Evolutionary conservation across 2,113 vertebrate genomes (phyloP), one percentile per base, ranked within the genome.

Genomic region (Brachirus orientalis): DNA sequence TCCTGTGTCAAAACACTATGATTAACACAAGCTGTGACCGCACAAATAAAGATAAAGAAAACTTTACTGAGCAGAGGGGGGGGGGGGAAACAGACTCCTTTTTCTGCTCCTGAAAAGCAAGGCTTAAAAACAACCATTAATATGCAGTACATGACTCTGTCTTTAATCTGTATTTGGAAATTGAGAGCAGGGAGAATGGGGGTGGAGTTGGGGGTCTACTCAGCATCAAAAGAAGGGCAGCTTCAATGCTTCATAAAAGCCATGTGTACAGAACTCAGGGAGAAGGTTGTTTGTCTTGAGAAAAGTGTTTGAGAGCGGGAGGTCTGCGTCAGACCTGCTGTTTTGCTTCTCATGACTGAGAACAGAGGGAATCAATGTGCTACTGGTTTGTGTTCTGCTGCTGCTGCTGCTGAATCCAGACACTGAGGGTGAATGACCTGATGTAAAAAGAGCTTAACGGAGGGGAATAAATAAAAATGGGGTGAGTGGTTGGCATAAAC

Each of bases 21-120:
- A 85, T 88, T 83, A 72, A 86, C 86, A 81, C 86, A 88, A 85
- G 85, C 83, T 81, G 83, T 55, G 72, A 72, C 50, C 69, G 72
- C 69, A 14, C 70, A 78, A 82, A 85, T 72, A 69, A 66, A 88
- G 75, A 86, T 75, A 80, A 84, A 50, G 8, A 28, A 16, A 86
- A 82, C 60, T 35, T 54, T 22, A 40, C 74, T 46, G 55, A 60
- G 69, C 45, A 37, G 43, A n/a, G n/a, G n/a, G n/a, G n/a, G n/a
- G n/a, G n/a, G n/a, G n/a, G n/a, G n/a, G n/a, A n/a, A n/a, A n/a
- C n/a, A n/a, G n/a, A n/a, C n/a, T n/a, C n/a, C n/a, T n/a, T n/a
- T n/a, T n/a, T n/a, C 10, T 22, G 46, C 45, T 10, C 47, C 19
- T 82, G 76, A 88, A 86, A 83, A 71, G 78, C 62, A 10, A 35